Percentiles rank a stretch among this genome's conserved stretches.
phyloP scores from a whole-genome alignment of 2,797 vertebrate genomes.

The Morus bassanus region DNA sequence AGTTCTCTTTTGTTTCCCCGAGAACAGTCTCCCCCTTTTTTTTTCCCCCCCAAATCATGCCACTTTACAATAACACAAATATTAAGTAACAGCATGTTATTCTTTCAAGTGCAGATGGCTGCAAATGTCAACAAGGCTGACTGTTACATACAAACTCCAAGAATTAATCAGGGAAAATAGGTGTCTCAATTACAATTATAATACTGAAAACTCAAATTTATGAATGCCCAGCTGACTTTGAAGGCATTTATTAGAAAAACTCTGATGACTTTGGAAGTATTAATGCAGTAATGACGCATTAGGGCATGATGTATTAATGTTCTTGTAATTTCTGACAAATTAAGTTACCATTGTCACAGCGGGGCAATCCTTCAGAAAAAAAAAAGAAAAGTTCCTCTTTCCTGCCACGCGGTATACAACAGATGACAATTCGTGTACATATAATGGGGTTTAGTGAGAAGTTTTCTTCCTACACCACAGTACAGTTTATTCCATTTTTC shows the following conservation, averaged over 20 bases:
- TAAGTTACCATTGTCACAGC: conserved; percentile 46
- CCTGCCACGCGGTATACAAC: background rate
- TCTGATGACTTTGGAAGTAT: background rate
- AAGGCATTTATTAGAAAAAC: conserved; percentile 51
- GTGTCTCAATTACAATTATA: conserved; percentile 15
- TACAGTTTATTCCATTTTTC: background rate
- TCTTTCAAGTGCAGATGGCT: background rate
- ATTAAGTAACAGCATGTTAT: conserved; percentile 3
- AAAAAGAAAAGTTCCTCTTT: background rate
- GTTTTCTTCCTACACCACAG: background rate
- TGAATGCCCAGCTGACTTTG: conserved; percentile 35
- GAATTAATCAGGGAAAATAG: conserved; percentile 55
- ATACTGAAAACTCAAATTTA: conserved; percentile 43
- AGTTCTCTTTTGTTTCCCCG: conserved; percentile 42
- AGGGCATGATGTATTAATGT: conserved; percentile 41
- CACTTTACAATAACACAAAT: conserved; percentile 14
- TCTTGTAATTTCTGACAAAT: conserved; percentile 56
- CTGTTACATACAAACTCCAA: conserved; percentile 20
- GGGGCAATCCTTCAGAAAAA: background rate
- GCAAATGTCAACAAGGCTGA: conserved; percentile 49
- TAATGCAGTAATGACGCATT: conserved; percentile 39
- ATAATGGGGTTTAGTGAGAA: background rate
- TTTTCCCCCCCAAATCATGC: background rate
- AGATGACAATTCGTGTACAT: background rate
- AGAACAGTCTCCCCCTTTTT: background rate